Percentiles rank a stretch among this genome's conserved stretches.
Evolutionary conservation across 2,113 vertebrate genomes (phyloP).

Genomic region (Egretta garzetta): DNA sequence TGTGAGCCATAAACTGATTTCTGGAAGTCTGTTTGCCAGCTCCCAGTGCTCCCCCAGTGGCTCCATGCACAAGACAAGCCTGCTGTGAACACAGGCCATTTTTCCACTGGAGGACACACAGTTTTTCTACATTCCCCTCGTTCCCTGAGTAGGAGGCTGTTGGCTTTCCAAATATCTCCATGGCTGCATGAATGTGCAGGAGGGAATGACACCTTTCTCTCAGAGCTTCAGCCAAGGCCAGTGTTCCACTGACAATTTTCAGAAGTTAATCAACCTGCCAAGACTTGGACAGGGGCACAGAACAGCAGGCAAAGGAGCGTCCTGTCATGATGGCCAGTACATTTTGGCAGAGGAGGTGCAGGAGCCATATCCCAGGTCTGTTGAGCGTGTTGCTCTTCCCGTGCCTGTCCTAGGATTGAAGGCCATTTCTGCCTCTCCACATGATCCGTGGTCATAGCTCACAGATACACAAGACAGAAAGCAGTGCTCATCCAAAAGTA

Average conservation of each 20-base stretch:
- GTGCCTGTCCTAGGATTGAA: background rate
- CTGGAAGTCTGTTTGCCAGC: background rate
- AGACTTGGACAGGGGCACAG: background rate
- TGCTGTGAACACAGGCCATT: background rate
- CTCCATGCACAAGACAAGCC: background rate
- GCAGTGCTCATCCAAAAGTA: background rate
- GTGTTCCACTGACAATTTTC: background rate
- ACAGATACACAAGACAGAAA: background rate
- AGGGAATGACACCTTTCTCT: background rate
- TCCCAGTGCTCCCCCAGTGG: background rate
- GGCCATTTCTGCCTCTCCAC: background rate
- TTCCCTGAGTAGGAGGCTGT: background rate
- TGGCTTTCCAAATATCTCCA: background rate
- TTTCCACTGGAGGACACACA: background rate
- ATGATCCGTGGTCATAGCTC: background rate
- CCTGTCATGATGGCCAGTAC: background rate
- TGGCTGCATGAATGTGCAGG: background rate
- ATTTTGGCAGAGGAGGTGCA: background rate
- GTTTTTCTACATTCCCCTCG: background rate
- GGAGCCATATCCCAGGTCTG: background rate
- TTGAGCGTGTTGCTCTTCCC: background rate
- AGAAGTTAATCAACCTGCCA: background rate
- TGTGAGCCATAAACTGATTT: background rate
- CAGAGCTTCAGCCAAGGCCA: background rate
- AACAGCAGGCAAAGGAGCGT: background rate